Evolutionary conservation across 2,888 invertebrate genomes (phyloP).

Genomic region (Malthinus seriepunctatus): DNA sequence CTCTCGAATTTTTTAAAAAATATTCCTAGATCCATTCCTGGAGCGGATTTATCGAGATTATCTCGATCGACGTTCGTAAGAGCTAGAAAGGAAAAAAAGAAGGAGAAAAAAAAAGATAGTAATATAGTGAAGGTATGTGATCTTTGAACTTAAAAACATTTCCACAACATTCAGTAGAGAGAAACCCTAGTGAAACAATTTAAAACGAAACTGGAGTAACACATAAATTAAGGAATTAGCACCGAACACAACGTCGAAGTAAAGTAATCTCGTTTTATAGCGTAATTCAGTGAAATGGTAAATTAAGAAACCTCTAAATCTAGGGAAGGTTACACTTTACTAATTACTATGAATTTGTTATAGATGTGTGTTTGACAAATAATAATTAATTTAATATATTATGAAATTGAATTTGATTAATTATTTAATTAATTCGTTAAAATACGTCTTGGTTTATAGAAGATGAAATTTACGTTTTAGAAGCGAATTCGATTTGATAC

Average conservation of each 20-base stretch:
- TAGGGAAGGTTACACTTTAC: constrained; percentile 20
- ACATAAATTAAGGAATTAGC: constrained; percentile 30
- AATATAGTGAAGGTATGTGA: not conserved
- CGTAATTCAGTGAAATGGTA: constrained; percentile 28
- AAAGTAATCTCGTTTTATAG: constrained; percentile 30
- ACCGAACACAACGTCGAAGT: constrained; percentile 27
- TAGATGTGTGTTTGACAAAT: constrained; percentile 11
- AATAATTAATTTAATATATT: too few species aligned
- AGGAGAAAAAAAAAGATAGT: too few species aligned
- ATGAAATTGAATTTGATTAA: too few species aligned
- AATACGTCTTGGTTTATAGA: too few species aligned
- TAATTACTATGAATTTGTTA: constrained; percentile 29
- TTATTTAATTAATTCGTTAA: too few species aligned
- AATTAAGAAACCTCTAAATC: constrained; percentile 29
- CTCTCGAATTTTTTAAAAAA: too few species aligned
- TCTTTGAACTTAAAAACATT: constrained; percentile 8
- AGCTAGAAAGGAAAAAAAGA: too few species aligned
- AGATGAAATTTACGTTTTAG: too few species aligned
- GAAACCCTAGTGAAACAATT: constrained; percentile 17
- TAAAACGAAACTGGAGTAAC: constrained; percentile 24
- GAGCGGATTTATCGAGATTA: too few species aligned
- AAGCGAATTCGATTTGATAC: too few species aligned
- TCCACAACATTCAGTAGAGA: not conserved
- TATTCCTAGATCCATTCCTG: too few species aligned
- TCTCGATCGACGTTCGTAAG: too few species aligned